Evolutionary conservation across 2,888 invertebrate genomes (phyloP), one percentile per base, ranked within the genome.

Genomic region (Acholoe squamosa): DNA sequence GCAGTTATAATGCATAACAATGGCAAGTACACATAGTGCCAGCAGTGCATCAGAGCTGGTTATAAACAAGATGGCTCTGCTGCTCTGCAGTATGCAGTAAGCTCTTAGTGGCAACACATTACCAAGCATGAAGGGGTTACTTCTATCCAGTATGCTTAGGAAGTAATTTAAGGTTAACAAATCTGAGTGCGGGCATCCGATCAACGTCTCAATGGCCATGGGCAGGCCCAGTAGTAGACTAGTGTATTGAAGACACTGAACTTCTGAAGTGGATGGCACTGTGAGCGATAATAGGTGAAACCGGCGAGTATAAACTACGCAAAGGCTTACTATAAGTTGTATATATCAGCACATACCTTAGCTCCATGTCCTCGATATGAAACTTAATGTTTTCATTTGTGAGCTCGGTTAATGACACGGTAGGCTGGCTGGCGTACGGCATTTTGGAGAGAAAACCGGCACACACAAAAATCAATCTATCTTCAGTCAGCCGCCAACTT

Each of bases 351-450:
- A 54, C 52, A 54, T 43, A 97, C 98, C 98, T 99, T 86, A 99
- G 96, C 96, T 99, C 99, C 0, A 99, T 99, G 95, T 99, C 99
- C 96, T 99, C 99, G 14, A 99, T 97, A 93, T 98, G 97, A 96
- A 99, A 99, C 96, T 99, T 99, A 0, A 99, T 98, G 96, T 98
- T 98, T 96, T 99, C 99, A 93, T 99, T 98, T 0, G 98, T 98
- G 91, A 99, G 96, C 95, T 99, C 99, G 14, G 98, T 98, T 89
- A 99, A 98, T 94, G 98, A 98, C n/a, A 99, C 98, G 0, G 98
- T 98, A 0, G 99, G 99, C 95, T 99, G 99, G 96, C 99, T 99
- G 19, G 99, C 99, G 95, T 99, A 99, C 76, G 99, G 99, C 99
- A 99, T 99, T 84, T 86, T 86, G 28, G 25, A 5, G 34, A 43